Base-by-base conservation (phyloP, 2,797 vertebrate genomes). In the Bovichtus diacanthus region DNA sequence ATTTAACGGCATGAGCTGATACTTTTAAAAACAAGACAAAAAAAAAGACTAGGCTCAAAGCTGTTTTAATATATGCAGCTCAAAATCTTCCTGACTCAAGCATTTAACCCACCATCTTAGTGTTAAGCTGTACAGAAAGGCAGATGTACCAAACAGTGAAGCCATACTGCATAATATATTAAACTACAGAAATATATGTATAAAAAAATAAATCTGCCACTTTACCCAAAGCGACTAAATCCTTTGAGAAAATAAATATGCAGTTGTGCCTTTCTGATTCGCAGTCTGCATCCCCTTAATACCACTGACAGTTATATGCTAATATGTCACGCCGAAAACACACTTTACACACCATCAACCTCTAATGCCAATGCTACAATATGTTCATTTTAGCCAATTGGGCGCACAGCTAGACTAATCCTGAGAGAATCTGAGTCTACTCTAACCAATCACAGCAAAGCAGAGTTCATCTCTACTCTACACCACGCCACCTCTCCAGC, bases 401-500 rank as follows among this genome's bases (percentile, higher is more conserved):
- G 71, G 31, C 5, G 2, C 55, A 73, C 25, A 70, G 41, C 58
- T 81, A 39, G 31, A 67, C 13, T 56, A 59, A 76, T 84, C 43
- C 67, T 55, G 21, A 23, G 51, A 47, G 15, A 78, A 60, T 76
- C 61, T 55, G 62, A 70, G 25, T 58, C 77, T 29, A 43, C 29
- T 76, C 69, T 59, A 77, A 79, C 78, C 84, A 82, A 80, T 87
- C 65, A 55, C 46, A 66, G 73, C 56, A 44, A 54, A 71, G 81
- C 69, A 49, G 64, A 71, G 84, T 72, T 83, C 50, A 75, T 70
- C 80, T 83, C 63, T 66, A 65, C 81, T 84, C 78, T 29, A 67
- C 78, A 79, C 75, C 74, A 64, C 53, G 51, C 81, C 80, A 82
- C 74, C 86, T 85, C 81, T 75, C 82, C 76, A 79, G 84, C 76